Conservation (phyloP, 2,888 invertebrate genomes). For the Choreutis nemorana region DNA sequence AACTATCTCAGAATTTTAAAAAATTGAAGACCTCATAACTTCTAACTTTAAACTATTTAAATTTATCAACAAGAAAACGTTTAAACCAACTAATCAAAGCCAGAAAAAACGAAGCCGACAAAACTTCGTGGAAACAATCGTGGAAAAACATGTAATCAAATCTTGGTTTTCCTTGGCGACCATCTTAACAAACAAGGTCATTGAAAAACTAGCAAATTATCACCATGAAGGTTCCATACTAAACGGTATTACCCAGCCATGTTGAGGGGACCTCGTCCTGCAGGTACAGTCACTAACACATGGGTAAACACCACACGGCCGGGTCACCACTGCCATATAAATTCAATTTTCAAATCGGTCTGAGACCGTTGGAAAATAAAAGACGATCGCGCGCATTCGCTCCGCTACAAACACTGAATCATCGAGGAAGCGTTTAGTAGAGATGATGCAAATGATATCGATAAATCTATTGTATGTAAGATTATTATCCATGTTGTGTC, state of each 20-base stretch:
- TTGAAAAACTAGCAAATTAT: conserved; percentile 9
- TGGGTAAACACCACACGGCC: conserved; percentile 47
- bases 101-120: no score
- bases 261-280: conserved; percentile 30
- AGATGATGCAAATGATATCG: no score
- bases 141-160: no score
- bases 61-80: no score
- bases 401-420: conserved; percentile 46
- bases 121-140: no score
- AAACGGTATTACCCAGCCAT: conserved; percentile 39
- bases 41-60: neutral
- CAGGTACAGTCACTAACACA: conserved; percentile 38
- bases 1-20: no score
- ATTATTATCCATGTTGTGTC: no score
- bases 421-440: no score
- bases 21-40: conserved; percentile 1
- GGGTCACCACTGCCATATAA: conserved; percentile 61
- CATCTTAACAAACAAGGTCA: conserved; percentile 14
- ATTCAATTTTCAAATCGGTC: conserved; percentile 25
- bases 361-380: conserved; percentile 19
- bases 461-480: no score
- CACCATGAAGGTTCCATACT: conserved; percentile 3
- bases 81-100: no score
- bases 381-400: conserved; percentile 55
- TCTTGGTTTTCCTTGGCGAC: no score